phyloP scores from a whole-genome alignment of 2,888 invertebrate species.

The Drosophila mayaguana region DNA sequence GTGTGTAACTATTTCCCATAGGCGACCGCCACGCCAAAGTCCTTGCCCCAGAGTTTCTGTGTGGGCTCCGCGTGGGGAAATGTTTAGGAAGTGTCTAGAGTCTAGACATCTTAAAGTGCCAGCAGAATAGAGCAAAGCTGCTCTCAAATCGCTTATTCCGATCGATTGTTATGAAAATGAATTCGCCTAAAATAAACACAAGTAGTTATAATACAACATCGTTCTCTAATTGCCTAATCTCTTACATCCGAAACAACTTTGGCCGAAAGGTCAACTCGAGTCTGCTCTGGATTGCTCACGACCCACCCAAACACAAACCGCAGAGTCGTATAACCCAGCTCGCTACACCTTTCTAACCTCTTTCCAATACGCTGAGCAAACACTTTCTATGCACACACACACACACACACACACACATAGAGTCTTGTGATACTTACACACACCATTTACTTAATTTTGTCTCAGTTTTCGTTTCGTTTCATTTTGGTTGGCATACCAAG shows the following conservation, averaged over 20 bases:
- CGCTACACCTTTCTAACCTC: conserved; percentile 53
- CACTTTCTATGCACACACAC: conserved; percentile 59
- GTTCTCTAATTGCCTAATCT: not conserved
- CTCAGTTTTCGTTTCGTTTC: conserved; percentile 53
- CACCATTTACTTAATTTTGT: conserved; percentile 54
- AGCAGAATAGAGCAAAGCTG: too few relatives aligned
- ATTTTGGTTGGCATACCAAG: conserved; percentile 62
- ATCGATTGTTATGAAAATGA: too few relatives aligned
- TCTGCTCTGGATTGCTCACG: conserved; percentile 37
- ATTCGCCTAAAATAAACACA: too few relatives aligned
- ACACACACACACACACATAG: conserved; percentile 20
- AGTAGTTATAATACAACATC: too few relatives aligned
- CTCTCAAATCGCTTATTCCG: too few relatives aligned
- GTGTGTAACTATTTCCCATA: conserved; percentile 28
- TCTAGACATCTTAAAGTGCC: conserved; percentile 7
- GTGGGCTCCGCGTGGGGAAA: conserved; percentile 48
- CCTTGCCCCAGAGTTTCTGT: conserved; percentile 9
- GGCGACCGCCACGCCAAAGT: conserved; percentile 24
- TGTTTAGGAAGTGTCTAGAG: conserved; percentile 19
- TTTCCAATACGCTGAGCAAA: conserved; percentile 39
- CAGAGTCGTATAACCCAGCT: conserved; percentile 44
- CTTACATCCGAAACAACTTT: not conserved
- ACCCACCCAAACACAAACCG: conserved; percentile 55
- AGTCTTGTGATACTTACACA: conserved; percentile 47
- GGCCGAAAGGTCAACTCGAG: not conserved